Evolutionary conservation across 1,140 invertebrate genomes (phyloP).

Genomic region (Drosophila orena): DNA sequence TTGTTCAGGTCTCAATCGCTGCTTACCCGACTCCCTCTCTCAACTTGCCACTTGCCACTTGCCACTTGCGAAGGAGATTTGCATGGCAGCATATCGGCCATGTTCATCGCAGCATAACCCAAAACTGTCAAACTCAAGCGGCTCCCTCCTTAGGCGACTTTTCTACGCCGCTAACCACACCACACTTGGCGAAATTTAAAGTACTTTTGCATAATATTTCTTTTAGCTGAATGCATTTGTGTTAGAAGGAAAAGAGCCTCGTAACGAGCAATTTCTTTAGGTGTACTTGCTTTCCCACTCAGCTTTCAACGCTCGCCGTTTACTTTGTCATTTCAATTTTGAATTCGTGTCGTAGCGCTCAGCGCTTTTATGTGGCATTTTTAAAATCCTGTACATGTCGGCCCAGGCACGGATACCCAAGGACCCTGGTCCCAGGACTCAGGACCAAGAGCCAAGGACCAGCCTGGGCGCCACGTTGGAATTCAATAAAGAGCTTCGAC

Average conservation of each 20-base stretch:
- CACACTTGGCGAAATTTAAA: conserved; percentile 10
- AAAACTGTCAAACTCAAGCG: conserved; percentile 77
- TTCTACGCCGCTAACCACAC: background rate
- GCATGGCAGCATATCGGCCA: conserved; percentile 70
- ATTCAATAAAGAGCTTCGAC: conserved; percentile 71
- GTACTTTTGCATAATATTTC: too few species aligned
- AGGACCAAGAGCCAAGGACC: conserved; percentile 29
- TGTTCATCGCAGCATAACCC: conserved; percentile 77
- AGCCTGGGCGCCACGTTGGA: conserved; percentile 42
- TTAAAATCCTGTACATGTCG: conserved; percentile 78
- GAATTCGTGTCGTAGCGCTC: conserved; percentile 71
- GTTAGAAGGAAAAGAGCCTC: too few species aligned
- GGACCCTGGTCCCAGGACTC: conserved; percentile 11
- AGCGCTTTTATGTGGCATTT: conserved; percentile 74
- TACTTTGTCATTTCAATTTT: conserved; percentile 75
- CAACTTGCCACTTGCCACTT: conserved; percentile 29
- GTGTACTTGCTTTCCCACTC: conserved; percentile 15
- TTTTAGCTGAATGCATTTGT: too few species aligned
- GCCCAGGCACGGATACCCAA: conserved; percentile 43
- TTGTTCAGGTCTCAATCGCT: conserved; percentile 75
- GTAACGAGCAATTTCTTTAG: background rate
- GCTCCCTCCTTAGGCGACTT: conserved; percentile 31
- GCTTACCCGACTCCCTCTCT: conserved; percentile 33
- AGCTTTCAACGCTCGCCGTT: conserved; percentile 38
- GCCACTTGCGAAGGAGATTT: conserved; percentile 54